Evolutionary conservation across 2,888 invertebrate species (phyloP).

Genomic region (Acronicta psi): DNA sequence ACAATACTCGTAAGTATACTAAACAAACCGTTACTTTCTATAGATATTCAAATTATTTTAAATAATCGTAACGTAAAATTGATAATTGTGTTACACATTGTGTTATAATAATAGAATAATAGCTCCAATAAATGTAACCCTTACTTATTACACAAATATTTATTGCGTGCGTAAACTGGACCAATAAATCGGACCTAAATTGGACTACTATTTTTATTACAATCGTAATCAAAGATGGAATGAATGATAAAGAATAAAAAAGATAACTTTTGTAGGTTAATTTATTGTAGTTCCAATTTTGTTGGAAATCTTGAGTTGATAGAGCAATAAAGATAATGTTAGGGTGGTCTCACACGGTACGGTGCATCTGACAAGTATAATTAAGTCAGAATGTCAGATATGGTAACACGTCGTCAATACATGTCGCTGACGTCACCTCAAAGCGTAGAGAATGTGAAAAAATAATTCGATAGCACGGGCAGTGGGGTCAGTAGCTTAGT

Average conservation of each 20-base stretch:
- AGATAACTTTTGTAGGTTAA: constrained; percentile 37
- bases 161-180: constrained; percentile 43
- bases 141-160: constrained; percentile 42
- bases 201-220: constrained; percentile 40
- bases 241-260: constrained; percentile 38
- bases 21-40: too few relatives aligned
- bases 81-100: constrained; percentile 31
- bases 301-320: constrained; percentile 16
- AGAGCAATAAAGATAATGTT: constrained; percentile 14
- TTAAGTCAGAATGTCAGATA: too few relatives aligned
- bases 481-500: too few relatives aligned
- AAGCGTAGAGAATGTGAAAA: too few relatives aligned
- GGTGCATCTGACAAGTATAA: neutral
- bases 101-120: constrained; percentile 27
- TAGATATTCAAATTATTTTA: constrained; percentile 8
- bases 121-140: constrained; percentile 40
- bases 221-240: constrained; percentile 30
- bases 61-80: constrained; percentile 4
- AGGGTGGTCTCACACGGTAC: neutral
- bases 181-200: constrained; percentile 31
- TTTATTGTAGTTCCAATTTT: constrained; percentile 39
- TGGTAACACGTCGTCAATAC: too few relatives aligned
- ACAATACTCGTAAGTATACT: too few relatives aligned
- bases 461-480: too few relatives aligned
- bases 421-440: too few relatives aligned